A percentile compares a stretch with the other conserved stretches of the same genome.
phyloP scores from a whole-genome alignment of 2,888 invertebrate genomes.

The Latrodectus elegans region DNA sequence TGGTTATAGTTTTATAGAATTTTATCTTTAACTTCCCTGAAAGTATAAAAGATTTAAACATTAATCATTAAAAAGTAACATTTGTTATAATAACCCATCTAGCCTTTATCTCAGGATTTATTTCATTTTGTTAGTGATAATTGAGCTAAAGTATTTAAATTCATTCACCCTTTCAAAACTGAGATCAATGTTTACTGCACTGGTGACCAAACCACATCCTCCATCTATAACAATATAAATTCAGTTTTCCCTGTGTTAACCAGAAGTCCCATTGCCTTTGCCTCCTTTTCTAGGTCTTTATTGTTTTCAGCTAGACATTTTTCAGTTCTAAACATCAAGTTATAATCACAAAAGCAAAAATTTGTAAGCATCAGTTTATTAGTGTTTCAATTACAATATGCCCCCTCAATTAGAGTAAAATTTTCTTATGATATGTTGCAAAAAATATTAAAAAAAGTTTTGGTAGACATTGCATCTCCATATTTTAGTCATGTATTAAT shows the following conservation, averaged over 20 bases:
- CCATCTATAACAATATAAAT: not conserved
- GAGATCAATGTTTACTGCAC: not conserved
- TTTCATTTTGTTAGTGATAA: not conserved
- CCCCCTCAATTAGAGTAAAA: not conserved
- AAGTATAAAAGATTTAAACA: not conserved
- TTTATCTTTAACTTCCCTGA: not conserved
- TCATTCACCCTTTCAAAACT: not conserved
- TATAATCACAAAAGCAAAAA: not conserved
- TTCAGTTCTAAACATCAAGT: not conserved
- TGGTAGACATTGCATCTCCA: not conserved
- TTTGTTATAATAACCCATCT: not conserved
- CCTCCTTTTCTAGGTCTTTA: not conserved
- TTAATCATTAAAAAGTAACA: not conserved
- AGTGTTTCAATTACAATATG: not conserved
- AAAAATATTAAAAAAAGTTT: not conserved
- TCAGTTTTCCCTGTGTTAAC: not conserved
- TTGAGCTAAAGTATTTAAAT: not conserved
- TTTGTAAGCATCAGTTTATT: not conserved
- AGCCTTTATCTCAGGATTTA: not conserved
- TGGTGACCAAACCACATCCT: not conserved
- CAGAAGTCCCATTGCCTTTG: not conserved
- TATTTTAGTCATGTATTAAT: not conserved
- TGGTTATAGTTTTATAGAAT: not conserved
- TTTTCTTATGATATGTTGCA: not conserved
- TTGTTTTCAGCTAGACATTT: not conserved